Conservation (phyloP, 2,113 vertebrate species). For the Charina bottae region DNA sequence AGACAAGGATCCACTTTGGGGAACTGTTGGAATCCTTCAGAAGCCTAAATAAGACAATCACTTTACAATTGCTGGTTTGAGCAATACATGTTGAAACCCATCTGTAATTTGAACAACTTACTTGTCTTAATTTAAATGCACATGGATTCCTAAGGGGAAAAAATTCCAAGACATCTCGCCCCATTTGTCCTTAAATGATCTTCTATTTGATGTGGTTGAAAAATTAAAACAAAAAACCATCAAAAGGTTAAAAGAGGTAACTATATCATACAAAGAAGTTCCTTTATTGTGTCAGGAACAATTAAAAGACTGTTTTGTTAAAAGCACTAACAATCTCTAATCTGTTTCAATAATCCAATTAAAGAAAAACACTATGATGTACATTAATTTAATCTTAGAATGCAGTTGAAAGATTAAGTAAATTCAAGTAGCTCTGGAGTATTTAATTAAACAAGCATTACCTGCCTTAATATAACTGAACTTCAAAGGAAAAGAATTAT, state of each 20-base stretch:
- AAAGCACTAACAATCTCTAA: neutral
- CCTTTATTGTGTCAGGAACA: neutral
- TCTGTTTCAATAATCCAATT: conserved; percentile 1
- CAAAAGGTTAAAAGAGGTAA: neutral
- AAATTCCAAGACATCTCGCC: neutral
- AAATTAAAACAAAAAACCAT: neutral
- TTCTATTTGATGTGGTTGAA: neutral
- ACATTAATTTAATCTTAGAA: neutral
- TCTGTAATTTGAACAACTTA: conserved; percentile 1
- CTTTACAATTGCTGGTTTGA: neutral
- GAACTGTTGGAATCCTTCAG: neutral
- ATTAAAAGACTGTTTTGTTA: neutral
- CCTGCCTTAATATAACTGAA: neutral
- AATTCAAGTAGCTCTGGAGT: neutral
- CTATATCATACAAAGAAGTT: neutral
- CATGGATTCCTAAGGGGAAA: neutral
- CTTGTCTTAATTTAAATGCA: neutral
- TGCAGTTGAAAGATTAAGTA: neutral
- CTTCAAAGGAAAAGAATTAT: conserved; percentile 8
- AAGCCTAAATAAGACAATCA: neutral
- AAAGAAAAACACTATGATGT: neutral
- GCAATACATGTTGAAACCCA: neutral
- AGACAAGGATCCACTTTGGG: conserved; percentile 21
- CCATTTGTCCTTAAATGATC: conserved; percentile 21
- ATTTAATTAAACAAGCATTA: conserved; percentile 19